phyloP scores from a whole-genome alignment of 1,140 invertebrate species.

The Phocides pigmalion region DNA sequence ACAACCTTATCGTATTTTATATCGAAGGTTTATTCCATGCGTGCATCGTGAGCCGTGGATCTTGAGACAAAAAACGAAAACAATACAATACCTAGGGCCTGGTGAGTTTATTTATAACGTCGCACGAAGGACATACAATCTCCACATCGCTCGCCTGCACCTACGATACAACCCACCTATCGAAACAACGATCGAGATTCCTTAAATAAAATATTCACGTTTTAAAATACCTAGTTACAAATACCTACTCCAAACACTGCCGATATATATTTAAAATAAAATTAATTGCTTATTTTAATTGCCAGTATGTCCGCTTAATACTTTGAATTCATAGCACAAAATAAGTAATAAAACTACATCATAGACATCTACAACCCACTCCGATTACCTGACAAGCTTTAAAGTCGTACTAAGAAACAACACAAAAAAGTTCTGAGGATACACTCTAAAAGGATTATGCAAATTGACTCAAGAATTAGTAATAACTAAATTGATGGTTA shows the following conservation, averaged over 20 bases:
- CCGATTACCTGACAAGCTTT: too few species aligned
- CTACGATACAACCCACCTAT: slow-evolving; percentile 15
- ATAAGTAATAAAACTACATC: too few species aligned
- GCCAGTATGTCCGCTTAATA: too few species aligned
- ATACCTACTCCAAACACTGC: background rate
- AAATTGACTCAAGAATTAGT: too few species aligned
- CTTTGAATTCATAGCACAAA: too few species aligned
- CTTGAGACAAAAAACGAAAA: slow-evolving; percentile 57
- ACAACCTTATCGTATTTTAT: background rate
- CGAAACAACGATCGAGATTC: background rate
- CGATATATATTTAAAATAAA: background rate
- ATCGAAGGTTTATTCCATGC: slow-evolving; percentile 8
- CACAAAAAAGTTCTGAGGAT: too few species aligned
- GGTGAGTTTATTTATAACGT: slow-evolving; percentile 67
- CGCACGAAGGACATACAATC: slow-evolving; percentile 75
- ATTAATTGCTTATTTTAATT: background rate
- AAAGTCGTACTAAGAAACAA: too few species aligned
- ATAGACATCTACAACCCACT: too few species aligned
- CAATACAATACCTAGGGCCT: slow-evolving; percentile 52
- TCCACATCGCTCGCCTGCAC: slow-evolving; percentile 41
- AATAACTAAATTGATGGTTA: too few species aligned
- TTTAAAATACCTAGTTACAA: background rate
- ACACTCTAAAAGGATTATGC: too few species aligned
- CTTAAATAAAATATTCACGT: slow-evolving; percentile 10
- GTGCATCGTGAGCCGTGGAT: slow-evolving; percentile 38